Conservation (phyloP, 2,113 vertebrate genomes). For the Aythya baeri region DNA sequence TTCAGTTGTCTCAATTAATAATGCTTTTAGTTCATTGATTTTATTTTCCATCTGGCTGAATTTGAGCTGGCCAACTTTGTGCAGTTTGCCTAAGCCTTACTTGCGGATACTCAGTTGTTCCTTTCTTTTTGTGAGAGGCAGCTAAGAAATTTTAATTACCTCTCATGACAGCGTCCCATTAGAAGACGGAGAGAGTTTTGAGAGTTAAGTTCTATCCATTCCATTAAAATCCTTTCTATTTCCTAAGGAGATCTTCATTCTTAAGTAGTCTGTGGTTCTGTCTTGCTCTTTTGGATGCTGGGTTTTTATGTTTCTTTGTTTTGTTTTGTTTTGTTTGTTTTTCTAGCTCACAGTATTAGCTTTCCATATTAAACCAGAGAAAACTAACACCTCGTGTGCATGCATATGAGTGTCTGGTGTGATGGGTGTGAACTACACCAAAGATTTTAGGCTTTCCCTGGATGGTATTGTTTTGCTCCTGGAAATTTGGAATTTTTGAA, state of each 20-base stretch:
- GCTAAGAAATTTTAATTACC: background rate
- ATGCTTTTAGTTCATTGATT: conserved; percentile 35
- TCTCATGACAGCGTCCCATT: background rate
- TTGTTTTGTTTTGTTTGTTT: background rate
- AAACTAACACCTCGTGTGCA: background rate
- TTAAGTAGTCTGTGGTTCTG: background rate
- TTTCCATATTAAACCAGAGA: background rate
- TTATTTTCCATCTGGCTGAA: conserved; percentile 25
- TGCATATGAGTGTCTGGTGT: background rate
- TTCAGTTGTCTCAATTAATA: conserved; percentile 50
- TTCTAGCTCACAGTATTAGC: background rate
- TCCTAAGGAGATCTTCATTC: background rate
- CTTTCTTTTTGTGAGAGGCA: background rate
- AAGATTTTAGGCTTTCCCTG: background rate
- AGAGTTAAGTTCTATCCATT: background rate
- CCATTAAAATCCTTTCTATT: background rate
- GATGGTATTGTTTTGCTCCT: accelerated
- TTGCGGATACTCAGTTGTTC: background rate
- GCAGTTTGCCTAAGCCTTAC: background rate
- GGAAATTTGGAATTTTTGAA: background rate
- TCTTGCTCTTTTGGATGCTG: background rate
- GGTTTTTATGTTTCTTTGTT: background rate
- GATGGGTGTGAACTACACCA: background rate
- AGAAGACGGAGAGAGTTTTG: background rate
- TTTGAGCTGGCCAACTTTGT: background rate